These are phyloP conservation scores for Solen grandis DNA, from an alignment of 1,140 invertebrate species.

Conservation along the genomic window DNA sequence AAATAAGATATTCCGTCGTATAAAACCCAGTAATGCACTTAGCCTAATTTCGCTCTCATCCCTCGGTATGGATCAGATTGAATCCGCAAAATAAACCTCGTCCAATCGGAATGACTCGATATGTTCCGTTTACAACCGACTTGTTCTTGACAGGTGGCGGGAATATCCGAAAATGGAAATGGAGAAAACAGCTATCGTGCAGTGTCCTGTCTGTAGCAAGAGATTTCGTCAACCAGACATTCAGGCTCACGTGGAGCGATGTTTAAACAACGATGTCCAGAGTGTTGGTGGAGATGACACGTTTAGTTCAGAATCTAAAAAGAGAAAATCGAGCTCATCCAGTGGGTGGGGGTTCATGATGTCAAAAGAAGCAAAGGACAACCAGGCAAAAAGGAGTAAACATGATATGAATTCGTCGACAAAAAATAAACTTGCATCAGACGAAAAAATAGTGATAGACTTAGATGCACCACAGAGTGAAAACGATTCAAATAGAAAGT, in stretches of 20 bases:
- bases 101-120: too few species aligned
- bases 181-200: background rate
- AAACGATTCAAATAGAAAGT: background rate
- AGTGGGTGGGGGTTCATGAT: constrained; percentile 12
- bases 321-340: constrained; percentile 32
- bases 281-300: background rate
- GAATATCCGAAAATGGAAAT: background rate
- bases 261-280: constrained; percentile 46
- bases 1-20: too few species aligned
- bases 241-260: constrained; percentile 66
- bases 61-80: too few species aligned
- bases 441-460: background rate
- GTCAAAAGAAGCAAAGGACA: background rate
- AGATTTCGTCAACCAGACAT: constrained; percentile 50
- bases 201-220: constrained; percentile 68
- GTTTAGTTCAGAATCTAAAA: background rate
- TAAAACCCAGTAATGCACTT: too few species aligned
- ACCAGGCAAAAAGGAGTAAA: constrained; percentile 31
- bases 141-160: constrained; percentile 43
- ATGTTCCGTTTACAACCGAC: too few species aligned
- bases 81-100: too few species aligned
- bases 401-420: background rate
- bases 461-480: background rate
- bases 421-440: background rate
- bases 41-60: too few species aligned